Conservation (phyloP, 2,113 vertebrate species). For the Platichthys flesus region DNA sequence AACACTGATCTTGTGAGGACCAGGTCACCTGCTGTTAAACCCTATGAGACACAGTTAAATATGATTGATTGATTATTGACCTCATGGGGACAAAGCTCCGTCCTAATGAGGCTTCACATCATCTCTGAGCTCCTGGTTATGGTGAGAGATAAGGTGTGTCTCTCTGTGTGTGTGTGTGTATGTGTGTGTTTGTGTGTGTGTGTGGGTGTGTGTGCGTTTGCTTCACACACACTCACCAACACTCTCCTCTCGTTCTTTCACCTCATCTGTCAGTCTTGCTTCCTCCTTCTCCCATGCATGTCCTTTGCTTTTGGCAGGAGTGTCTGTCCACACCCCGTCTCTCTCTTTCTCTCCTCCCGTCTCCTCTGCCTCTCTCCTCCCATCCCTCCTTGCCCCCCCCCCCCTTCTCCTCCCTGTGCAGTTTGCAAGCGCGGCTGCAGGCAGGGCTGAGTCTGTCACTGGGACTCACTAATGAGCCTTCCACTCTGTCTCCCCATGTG, state of each 20-base stretch:
- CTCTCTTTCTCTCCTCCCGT: background rate
- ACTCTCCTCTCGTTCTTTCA: background rate
- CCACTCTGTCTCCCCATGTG: conserved; percentile 65
- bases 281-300: background rate
- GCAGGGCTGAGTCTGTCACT: conserved; percentile 66
- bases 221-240: background rate
- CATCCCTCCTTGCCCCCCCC: too few relatives aligned
- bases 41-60: too few relatives aligned
- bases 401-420: background rate
- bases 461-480: conserved; percentile 70
- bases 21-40: too few relatives aligned
- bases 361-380: background rate
- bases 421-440: conserved; percentile 44
- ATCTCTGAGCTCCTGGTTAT: too few relatives aligned
- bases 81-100: too few relatives aligned
- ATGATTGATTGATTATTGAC: too few relatives aligned
- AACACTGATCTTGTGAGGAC: too few relatives aligned
- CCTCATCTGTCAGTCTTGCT: background rate
- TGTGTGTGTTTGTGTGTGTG: background rate
- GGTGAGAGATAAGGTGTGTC: too few relatives aligned
- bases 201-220: background rate
- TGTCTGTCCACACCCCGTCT: background rate
- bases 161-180: too few relatives aligned
- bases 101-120: too few relatives aligned
- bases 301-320: background rate